Evolutionary conservation across 1,140 invertebrate species (phyloP).

Genomic region (Lordiphosa mommai): DNA sequence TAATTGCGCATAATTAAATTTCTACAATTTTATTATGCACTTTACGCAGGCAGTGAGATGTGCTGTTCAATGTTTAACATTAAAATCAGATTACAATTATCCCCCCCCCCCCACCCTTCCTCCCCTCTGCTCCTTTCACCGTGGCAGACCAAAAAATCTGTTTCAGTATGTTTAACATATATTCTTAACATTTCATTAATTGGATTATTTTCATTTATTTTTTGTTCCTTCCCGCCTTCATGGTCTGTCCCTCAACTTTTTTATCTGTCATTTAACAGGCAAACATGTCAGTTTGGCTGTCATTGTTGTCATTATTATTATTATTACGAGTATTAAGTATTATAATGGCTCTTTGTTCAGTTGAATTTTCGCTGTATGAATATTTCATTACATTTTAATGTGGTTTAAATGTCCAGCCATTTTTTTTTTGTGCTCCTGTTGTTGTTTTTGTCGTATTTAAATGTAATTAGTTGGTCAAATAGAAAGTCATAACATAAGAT

Average conservation of each 20-base stretch:
- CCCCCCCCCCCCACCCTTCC: too few relatives aligned
- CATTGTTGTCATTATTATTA: constrained; percentile 6
- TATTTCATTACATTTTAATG: too few relatives aligned
- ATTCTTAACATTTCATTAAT: not conserved
- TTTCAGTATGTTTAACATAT: not conserved
- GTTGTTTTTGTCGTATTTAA: too few relatives aligned
- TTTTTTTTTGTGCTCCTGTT: too few relatives aligned
- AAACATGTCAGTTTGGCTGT: constrained; percentile 1
- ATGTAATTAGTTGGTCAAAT: too few relatives aligned
- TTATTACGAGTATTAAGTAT: too few relatives aligned
- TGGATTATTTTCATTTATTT: too few relatives aligned
- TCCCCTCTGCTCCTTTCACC: too few relatives aligned
- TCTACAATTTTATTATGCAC: constrained; percentile 13
- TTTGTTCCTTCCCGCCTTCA: not conserved
- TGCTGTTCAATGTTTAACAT: constrained; percentile 7
- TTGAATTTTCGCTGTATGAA: too few relatives aligned
- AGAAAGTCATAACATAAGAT: too few relatives aligned
- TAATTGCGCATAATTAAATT: constrained; percentile 18
- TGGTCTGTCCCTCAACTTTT: not conserved
- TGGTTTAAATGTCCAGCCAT: too few relatives aligned
- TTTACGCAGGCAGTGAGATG: not conserved
- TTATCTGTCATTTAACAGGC: constrained; percentile 4
- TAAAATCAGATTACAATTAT: constrained; percentile 7
- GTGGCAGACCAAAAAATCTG: not conserved
- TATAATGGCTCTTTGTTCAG: too few relatives aligned